Percentiles rank a stretch among this genome's conserved stretches.
These are phyloP conservation scores for Rhombomys opimus DNA, from an alignment of 2,113 vertebrate species.

Conservation along the genomic window DNA sequence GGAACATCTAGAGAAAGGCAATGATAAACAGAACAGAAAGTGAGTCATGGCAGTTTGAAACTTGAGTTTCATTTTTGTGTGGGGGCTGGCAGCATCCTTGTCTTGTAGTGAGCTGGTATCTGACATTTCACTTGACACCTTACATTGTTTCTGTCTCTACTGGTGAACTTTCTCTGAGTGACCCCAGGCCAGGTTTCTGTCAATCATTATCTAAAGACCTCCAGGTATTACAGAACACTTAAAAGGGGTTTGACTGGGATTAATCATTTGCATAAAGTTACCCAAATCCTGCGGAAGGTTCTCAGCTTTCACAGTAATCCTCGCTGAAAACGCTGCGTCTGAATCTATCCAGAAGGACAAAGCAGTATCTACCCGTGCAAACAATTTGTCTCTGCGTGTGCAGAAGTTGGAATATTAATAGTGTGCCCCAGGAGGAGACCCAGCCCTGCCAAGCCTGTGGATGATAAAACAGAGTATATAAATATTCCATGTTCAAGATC, in stretches of 20 bases:
- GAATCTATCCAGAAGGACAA: conserved; percentile 45
- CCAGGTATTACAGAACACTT: background rate
- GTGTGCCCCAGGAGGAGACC: conserved; percentile 67
- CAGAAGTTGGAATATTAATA: conserved; percentile 77
- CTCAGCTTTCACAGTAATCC: background rate
- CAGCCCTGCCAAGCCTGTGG: conserved; percentile 61
- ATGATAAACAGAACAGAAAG: background rate
- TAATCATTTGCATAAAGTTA: conserved; percentile 54
- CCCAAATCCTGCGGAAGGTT: background rate
- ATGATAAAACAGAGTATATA: conserved; percentile 71
- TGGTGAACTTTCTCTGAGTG: background rate
- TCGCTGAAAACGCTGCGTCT: conserved; percentile 8
- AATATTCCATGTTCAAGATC: conserved; percentile 49
- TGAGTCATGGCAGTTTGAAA: background rate
- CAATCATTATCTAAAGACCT: background rate
- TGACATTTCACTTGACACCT: background rate
- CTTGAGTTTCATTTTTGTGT: background rate
- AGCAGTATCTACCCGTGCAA: conserved; percentile 57
- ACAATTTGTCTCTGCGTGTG: conserved; percentile 70
- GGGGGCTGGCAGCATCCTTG: background rate
- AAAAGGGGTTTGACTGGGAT: conserved; percentile 23
- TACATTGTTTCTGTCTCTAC: background rate
- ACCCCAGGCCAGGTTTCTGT: conserved; percentile 26
- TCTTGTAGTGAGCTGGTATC: background rate
- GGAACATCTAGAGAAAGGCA: background rate